Evolutionary conservation across 1,140 invertebrate genomes (phyloP), one percentile per base, ranked within the genome.

Genomic region (Drosophila persimilis): DNA sequence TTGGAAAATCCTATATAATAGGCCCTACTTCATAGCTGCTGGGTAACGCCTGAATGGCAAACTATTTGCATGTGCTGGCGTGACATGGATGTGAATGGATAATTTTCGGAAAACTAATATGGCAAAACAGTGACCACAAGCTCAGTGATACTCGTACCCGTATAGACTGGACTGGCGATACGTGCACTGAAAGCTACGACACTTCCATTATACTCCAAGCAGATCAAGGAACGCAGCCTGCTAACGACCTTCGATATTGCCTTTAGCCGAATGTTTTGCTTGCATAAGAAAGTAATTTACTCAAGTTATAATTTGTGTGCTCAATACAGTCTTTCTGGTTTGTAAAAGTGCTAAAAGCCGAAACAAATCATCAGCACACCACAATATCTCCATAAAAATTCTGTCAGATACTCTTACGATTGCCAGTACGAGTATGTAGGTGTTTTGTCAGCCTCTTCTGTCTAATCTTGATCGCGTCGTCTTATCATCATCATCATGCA

Each of bases 391-490:
- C 45, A 35, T 1, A 11, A 11, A 35, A 35, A 11, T 3, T 11
- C 31, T 4, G 31, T 11, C 31, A 35, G 31, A 3, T 11, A 39
- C 3, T 35, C 9, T 9, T 35, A 35, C 9, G 31, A 35, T 29
- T 6, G 17, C 20, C 20, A 20, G 9, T 35, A 35, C 31, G 6
- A 9, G 31, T 31, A 11, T 35, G 31, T 35, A 35, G 9, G 35
- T 39, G 11, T 39, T 39, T 39, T 39, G 35, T 13, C 65, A 67
- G 63, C 44, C 45, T 69, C 65, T 67, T 35, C 2, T 1, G 31
- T 69, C 65, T 80, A 80, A 80, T 80, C 77, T 62, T 48, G 44
- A 50, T 55, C 50, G 64, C 77, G 51, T 60, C 46, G 20, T 51
- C 64, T 78, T 83, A 74, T 70, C 70, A 83, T 43, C 69, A 43